These are phyloP conservation scores for Okamejei kenojei DNA, from an alignment of 2,797 vertebrate genomes.

Conservation along the genomic window DNA sequence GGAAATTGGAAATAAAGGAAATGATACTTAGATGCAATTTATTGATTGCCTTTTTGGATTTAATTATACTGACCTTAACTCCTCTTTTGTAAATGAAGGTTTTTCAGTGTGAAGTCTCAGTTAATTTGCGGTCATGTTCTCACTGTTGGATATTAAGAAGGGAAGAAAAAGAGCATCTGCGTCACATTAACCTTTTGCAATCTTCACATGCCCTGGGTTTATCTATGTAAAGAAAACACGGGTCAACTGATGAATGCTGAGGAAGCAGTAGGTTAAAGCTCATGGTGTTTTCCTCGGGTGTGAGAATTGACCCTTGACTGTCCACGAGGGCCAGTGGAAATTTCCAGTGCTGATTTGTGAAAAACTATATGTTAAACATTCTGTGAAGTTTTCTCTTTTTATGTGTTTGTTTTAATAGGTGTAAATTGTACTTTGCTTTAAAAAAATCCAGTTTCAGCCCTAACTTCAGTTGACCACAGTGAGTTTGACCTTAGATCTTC, in stretches of 20 bases:
- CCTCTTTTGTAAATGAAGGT: not conserved
- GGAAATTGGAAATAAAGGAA: not conserved
- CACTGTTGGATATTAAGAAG: not conserved
- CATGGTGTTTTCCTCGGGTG: not conserved
- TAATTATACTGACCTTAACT: too few relatives aligned
- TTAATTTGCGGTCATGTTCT: not conserved
- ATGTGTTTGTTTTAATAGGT: conserved; percentile 31
- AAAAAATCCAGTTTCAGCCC: not conserved
- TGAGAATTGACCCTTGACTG: conserved; percentile 26
- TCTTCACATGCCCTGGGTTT: not conserved
- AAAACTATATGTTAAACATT: not conserved
- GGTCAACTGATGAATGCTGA: not conserved
- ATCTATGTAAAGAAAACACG: conserved; percentile 28
- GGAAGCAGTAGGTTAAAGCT: conserved; percentile 32
- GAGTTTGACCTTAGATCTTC: not conserved
- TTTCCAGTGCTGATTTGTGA: not conserved
- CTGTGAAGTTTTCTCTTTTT: not conserved
- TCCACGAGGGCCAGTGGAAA: not conserved
- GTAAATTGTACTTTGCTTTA: not conserved
- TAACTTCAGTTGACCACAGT: not conserved
- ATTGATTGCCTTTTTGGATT: not conserved
- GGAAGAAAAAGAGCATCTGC: not conserved
- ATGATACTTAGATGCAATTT: not conserved
- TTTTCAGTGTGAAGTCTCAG: not conserved
- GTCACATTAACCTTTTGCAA: not conserved